These are phyloP conservation scores for Drosophila arizonae DNA, from an alignment of 1,140 invertebrate genomes.

Conservation along the genomic window DNA sequence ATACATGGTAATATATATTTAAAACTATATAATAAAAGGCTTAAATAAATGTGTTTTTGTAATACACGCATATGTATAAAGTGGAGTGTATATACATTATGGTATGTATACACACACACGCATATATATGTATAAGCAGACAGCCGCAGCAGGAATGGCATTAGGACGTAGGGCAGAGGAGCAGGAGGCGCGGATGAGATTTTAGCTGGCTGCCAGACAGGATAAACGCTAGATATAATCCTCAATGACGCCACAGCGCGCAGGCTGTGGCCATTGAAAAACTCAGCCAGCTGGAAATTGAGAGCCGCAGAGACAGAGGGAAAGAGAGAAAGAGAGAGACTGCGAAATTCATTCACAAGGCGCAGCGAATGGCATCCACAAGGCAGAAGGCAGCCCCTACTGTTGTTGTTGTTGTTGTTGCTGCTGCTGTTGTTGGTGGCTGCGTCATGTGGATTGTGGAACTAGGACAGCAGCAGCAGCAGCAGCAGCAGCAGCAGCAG, in stretches of 20 bases:
- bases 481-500: conserved; percentile 35
- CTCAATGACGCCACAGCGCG: conserved; percentile 61
- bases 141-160: conserved; percentile 37
- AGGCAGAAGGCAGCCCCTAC: conserved; percentile 6
- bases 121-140: not conserved
- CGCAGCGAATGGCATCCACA: conserved; percentile 64
- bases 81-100: too few species aligned
- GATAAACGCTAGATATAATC: conserved; percentile 37
- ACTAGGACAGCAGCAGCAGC: conserved; percentile 62
- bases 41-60: not conserved
- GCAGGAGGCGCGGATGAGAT: not conserved
- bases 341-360: conserved; percentile 75
- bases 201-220: conserved; percentile 10
- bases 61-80: too few species aligned
- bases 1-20: too few species aligned
- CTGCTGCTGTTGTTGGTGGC: conserved; percentile 12
- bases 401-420: conserved; percentile 1
- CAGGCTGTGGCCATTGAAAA: conserved; percentile 43
- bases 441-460: conserved; percentile 60
- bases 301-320: conserved; percentile 5
- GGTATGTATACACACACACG: not conserved
- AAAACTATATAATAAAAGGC: not conserved
- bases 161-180: conserved; percentile 1
- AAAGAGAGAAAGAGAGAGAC: conserved; percentile 6
- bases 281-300: conserved; percentile 15